Evolutionary conservation across 2,113 vertebrate species (phyloP), one percentile per base, ranked within the genome.

Genomic region (Pontoporia blainvillei): DNA sequence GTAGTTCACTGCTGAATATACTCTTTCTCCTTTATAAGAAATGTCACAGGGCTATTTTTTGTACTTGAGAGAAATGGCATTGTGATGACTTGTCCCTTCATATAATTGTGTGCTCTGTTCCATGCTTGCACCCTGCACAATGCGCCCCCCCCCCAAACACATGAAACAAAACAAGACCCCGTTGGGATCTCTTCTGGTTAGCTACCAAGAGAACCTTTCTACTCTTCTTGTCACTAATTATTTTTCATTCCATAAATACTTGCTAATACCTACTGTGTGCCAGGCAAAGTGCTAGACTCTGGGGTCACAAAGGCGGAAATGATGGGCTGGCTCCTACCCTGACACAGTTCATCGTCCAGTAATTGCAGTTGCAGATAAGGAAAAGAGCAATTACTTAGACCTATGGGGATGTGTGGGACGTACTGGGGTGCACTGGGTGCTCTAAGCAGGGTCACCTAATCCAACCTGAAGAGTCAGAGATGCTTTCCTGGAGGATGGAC

Each of bases 11-110:
- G 95, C 20, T 93, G 86, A 95, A 75, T 81, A 83, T 83, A 61
- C 59, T 88, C 87, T 96, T 90, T 90, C 75, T 89, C 69, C 61
- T 84, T 94, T 29, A 46, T 41, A 92, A 62, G 88, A 95, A 94
- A 96, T 75, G 75, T 90, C 79, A 94, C 69, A 59, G 54, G 52
- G 61, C 57, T 93, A 20, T 54, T 85, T 78, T 94, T 29, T 90
- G 79, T 41, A 46, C 78, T 15, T 66, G 78, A 88, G 91, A 94
- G 64, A 85, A 76, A 81, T 52, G 36, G 31, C 0, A 34, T 49
- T 49, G 75, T 29, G 17, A 81, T 78, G 92, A 88, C 31, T 29
- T 31, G n/a, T 64, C 29, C 44, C 44, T 93, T 78, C 44, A 31
- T 29, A 76, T 73, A 88, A 71, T 46, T 1, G 6, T 49, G 36